Evolutionary conservation across 2,113 vertebrate genomes (phyloP), one percentile per base, ranked within the genome.

Genomic region (Procavia capensis): DNA sequence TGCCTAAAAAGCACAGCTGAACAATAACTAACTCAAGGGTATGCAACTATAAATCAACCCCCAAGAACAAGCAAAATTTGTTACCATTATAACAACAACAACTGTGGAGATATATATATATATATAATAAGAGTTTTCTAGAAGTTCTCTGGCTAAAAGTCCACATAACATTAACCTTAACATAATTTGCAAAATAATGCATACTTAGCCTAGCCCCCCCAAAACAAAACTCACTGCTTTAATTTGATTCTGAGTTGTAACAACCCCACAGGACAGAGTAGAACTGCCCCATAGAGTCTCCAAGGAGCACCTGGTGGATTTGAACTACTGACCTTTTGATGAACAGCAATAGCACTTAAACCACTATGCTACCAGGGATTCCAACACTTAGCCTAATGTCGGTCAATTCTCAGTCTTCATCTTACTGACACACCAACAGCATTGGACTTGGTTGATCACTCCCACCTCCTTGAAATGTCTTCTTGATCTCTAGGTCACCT

Each of bases 71-170:
- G 9, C 63, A 75, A 9, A 34, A 36, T 31, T 47, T 17, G 74
- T 59, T 29, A 90, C 63, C n/a, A 86, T n/a, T n/a, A n/a, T 86
- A 41, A 64, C n/a, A 82, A 81, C 74, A 34, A 91, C 85, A 25
- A 80, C 41, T 7, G 17, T 57, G 63, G 36, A 93, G 36, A 93
- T 22, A n/a, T 24, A 41, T 57, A 64, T 11, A 16, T 34, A 72
- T 63, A 47, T 34, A 59, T 84, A 72, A 54, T 59, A 43, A 80
- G 9, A 5, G 17, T 19, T 75, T 57, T 80, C 75, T 61, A 95
- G 54, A 91, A 79, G 19, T 59, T 95, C 64, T 20, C 34, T n/a
- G 50, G n/a, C 29, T 72, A 41, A 72, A 68, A 50, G 39, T 80
- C 43, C 13, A 80, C 13, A 43, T 14, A 47, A 36, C 22, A 75